Evolutionary conservation across 2,113 vertebrate species (phyloP).

Genomic region (Pollimyrus isidori): DNA sequence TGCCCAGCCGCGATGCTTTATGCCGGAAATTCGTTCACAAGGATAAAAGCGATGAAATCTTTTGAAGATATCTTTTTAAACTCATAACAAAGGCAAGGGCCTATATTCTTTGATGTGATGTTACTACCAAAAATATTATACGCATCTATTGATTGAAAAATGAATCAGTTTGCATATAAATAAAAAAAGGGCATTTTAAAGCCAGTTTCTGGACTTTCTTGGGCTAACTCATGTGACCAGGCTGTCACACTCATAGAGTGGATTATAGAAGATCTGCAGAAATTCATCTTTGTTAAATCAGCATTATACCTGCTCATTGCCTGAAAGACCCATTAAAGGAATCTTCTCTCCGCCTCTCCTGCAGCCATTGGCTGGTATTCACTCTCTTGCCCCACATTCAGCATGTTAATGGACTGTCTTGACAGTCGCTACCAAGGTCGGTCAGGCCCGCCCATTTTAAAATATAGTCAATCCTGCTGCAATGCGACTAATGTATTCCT

Average conservation of each 20-base stretch:
- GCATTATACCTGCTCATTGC: background rate
- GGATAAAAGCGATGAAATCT: background rate
- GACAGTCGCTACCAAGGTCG: background rate
- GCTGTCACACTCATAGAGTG: background rate
- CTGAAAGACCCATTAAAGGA: background rate
- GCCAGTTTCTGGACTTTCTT: background rate
- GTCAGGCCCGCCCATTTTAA: background rate
- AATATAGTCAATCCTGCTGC: no score
- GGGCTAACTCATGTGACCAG: background rate
- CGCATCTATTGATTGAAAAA: background rate
- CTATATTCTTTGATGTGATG: conserved; percentile 12
- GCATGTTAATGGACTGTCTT: background rate
- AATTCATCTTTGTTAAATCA: background rate
- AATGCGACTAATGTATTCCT: no score
- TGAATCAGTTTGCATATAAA: conserved; percentile 10
- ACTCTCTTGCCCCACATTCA: background rate
- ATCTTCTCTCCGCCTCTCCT: background rate
- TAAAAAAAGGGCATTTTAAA: conserved; percentile 10
- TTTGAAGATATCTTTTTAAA: background rate
- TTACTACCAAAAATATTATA: background rate
- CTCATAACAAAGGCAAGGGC: background rate
- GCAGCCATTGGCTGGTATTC: background rate
- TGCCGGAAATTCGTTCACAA: background rate
- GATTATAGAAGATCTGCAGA: background rate
- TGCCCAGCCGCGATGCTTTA: background rate